Evolutionary conservation across 2,797 vertebrate genomes (phyloP).

Genomic region (Enteromius afrohamiltoni): DNA sequence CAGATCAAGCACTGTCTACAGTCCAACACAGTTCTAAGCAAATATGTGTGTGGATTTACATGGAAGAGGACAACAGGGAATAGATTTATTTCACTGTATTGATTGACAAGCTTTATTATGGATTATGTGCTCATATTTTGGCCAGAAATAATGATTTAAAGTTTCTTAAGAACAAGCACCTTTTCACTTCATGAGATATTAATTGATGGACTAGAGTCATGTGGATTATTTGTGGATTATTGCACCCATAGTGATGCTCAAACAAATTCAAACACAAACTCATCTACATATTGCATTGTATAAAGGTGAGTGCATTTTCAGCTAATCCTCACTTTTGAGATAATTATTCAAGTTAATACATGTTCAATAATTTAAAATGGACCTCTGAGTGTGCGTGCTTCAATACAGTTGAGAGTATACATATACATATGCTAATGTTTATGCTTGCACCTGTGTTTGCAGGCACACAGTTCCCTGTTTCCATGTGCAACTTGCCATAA

Average conservation of each 20-base stretch:
- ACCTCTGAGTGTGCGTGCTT: not conserved
- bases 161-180: too few relatives aligned
- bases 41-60: not conserved
- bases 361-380: not conserved
- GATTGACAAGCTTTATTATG: not conserved
- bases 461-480: conserved; percentile 11
- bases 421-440: not conserved
- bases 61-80: not conserved
- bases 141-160: not conserved
- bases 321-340: not conserved
- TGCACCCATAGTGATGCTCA: not conserved
- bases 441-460: conserved; percentile 4
- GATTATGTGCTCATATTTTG: not conserved
- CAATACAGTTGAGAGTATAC: not conserved
- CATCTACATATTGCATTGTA: not conserved
- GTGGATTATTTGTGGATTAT: not conserved
- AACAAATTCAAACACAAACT: not conserved
- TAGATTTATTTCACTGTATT: not conserved
- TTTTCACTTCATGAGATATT: not conserved
- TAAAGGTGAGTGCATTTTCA: not conserved
- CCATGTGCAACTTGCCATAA: conserved; percentile 39
- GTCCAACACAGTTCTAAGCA: not conserved
- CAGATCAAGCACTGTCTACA: not conserved
- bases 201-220: not conserved
- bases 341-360: not conserved